Evolutionary conservation across 2,113 vertebrate genomes (phyloP), one percentile per base, ranked within the genome.

Genomic region (Dromaius novaehollandiae): DNA sequence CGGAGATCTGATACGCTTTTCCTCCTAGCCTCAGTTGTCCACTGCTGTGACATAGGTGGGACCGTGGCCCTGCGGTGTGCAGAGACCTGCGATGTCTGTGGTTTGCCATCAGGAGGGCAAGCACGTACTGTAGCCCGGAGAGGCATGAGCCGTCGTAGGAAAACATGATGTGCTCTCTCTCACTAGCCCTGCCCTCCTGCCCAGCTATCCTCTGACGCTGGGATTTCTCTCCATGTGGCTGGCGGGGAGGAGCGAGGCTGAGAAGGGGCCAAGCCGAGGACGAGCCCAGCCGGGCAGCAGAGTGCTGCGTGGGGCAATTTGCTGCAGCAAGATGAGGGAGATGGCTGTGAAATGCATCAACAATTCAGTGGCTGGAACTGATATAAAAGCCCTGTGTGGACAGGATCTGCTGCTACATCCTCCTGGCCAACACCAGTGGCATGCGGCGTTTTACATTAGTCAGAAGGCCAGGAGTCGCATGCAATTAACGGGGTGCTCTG

Each of bases 161-260:
- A 77, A 81, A 83, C 5, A 8, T 16, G 24, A 75, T 40, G 34
- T 64, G 44, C 25, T 30, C 55, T 66, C 16, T 48, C 3, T 46
- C 24, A 60, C 63, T 38, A 77, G 28, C 21, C n/a, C 44, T 58
- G 60, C 28, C 48, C 55, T 53, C 55, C 50, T 70, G 63, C 44
- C 32, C 36, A 56, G 25, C 36, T 60, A 32, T 70, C 58, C 71
- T 34, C 70, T 42, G 55, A 3, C 8, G 7, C 40, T 11, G 51
- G 34, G 3, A 20, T 36, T 34, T 40, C 20, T 24, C 24, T 65
- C 55, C 14, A 5, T 0, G 0, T 22, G 60, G 24, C 1, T 65
- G 64, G 24, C 0, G 0, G 80, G 83, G n/a, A 60, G 58, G 16
- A 61, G n/a, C 16, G 32, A 50, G 26, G n/a, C 28, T 24, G 64